Evolutionary conservation across 2,113 vertebrate genomes (phyloP), one percentile per base, ranked within the genome.

Genomic region (Rousettus leschenaultii): DNA sequence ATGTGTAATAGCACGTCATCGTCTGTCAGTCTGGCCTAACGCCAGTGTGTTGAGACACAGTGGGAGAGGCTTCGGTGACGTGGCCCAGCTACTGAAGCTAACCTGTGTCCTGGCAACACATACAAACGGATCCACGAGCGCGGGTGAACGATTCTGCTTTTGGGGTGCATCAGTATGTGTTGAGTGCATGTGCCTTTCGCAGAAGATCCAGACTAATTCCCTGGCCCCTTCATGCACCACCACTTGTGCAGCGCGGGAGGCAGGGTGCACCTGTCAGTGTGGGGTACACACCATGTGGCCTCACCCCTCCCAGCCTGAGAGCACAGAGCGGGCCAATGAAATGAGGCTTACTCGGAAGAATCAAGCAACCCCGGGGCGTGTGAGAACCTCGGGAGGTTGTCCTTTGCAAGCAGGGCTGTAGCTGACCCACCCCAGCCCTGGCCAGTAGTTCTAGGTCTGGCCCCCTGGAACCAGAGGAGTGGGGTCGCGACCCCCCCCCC

Each of bases 401-500:
- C 28, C 26, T 85, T n/a, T 43, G 80, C 51, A 22, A 30, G n/a
- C 51, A 88, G 74, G 70, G 75, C 79, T 21, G 7, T 35, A 66
- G 66, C 48, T 21, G 22, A 38, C 33, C 77, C 28, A 6, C 12
- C 35, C 40, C 13, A 2, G 12, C 79, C 71, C 45, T 19, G 35
- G 13, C 33, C 48, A 18, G 45, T 15, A 26, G 14, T 45, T 45
- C 70, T 65, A 51, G 28, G 53, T 15, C 61, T 30, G 2, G n/a
- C n/a, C 68, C 70, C 65, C 57, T 4, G 40, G 55, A 22, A 33
- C 35, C 43, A 10, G 35, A 55, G 55, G 35, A 63, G 65, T 16
- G 2, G 38, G 73, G 43, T 53, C 16, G 0, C 0, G 40, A 26
- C 7, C 35, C 14, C 6, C 1, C 15, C 61, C 33, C 73, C n/a